Conservation (phyloP, 2,113 vertebrate species). For the Oncorhynchus clarkii region DNA sequence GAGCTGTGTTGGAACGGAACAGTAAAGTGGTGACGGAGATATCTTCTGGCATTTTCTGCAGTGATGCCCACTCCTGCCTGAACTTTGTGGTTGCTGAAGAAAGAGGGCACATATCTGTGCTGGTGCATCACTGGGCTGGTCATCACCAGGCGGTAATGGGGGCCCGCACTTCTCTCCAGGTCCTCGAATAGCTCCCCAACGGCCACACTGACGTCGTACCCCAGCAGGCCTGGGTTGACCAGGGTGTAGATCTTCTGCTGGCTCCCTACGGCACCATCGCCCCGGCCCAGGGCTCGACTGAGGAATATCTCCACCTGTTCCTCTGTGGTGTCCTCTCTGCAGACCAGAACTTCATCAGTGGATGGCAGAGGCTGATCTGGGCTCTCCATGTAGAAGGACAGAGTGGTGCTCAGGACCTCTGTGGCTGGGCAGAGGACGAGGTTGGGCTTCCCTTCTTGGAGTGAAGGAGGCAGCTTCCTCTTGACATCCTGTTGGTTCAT, state of each 20-base stretch:
- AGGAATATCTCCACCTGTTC: conserved; percentile 78
- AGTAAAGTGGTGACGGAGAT: conserved; percentile 67
- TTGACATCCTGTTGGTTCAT: conserved; percentile 35
- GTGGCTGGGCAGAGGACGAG: conserved; percentile 65
- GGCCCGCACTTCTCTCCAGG: conserved; percentile 51
- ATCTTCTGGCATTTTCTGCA: conserved; percentile 41
- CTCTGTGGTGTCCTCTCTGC: conserved; percentile 66
- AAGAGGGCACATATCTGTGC: conserved; percentile 72
- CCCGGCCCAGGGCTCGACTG: conserved; percentile 62
- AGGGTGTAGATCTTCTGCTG: conserved; percentile 72
- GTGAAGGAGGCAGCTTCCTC: conserved; percentile 55
- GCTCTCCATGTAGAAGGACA: conserved; percentile 63
- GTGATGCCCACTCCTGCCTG: conserved; percentile 51
- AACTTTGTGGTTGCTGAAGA: conserved; percentile 71
- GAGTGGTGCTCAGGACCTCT: conserved; percentile 62
- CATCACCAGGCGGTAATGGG: conserved; percentile 64
- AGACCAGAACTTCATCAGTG: conserved; percentile 74
- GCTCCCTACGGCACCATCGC: conserved; percentile 14
- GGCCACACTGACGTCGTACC: conserved; percentile 71
- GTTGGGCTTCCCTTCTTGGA: conserved; percentile 65
- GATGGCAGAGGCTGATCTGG: conserved; percentile 65
- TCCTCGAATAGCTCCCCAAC: conserved; percentile 63
- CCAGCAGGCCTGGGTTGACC: conserved; percentile 68
- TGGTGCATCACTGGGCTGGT: conserved; percentile 67
- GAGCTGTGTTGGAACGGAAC: not conserved